Percentiles rank a stretch among this genome's conserved stretches.
phyloP scores from a whole-genome alignment of 1,140 invertebrate species.

The Calosoma granatense region DNA sequence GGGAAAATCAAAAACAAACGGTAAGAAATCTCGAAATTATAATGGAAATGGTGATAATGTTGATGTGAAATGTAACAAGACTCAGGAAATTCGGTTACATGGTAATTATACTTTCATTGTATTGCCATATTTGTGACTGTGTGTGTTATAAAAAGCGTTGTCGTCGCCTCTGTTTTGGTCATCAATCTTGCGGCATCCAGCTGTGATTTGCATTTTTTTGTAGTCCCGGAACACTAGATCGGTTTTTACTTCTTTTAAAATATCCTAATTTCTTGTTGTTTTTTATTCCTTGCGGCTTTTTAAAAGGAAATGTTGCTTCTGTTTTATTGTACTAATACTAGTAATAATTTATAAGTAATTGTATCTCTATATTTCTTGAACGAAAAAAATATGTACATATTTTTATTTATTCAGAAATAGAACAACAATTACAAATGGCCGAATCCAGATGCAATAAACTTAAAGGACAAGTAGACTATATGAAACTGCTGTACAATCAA shows the following conservation, averaged over 20 bases:
- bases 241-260: neutral
- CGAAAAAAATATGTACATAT: neutral
- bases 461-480: slow-evolving; percentile 32
- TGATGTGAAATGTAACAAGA: neutral
- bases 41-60: neutral
- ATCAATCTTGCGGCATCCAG: neutral
- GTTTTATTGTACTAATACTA: neutral
- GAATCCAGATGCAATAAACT: slow-evolving; percentile 32
- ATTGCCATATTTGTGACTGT: neutral
- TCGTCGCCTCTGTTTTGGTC: neutral
- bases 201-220: neutral
- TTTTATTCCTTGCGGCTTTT: neutral
- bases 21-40: slow-evolving; percentile 1
- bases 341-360: neutral
- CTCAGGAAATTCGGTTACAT: neutral
- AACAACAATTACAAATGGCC: slow-evolving; percentile 32
- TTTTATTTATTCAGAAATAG: slow-evolving; percentile 29
- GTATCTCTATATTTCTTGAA: neutral
- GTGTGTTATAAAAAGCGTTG: too few relatives aligned
- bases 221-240: neutral
- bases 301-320: neutral
- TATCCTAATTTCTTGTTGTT: neutral
- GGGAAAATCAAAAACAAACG: slow-evolving; percentile 12
- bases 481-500: slow-evolving; percentile 31
- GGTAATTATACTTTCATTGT: neutral